Percentiles rank a stretch among this genome's conserved stretches.
These are phyloP conservation scores for Threskiornis aethiopicus DNA, from an alignment of 2,797 vertebrate genomes.

Conservation along the genomic window DNA sequence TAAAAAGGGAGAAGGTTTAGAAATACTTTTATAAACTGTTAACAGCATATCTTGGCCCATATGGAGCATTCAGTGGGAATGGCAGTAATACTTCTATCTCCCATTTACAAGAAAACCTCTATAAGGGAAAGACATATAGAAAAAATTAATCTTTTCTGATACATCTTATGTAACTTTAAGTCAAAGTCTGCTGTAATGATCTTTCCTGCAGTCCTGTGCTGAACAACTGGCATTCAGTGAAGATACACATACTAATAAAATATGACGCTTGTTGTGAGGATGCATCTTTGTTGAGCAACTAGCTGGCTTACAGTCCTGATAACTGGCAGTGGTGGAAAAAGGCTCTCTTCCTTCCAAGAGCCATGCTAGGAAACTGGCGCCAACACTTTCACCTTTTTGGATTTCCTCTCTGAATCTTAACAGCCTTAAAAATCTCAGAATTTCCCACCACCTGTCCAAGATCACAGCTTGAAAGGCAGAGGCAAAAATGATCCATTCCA, in stretches of 20 bases:
- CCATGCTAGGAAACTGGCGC: background rate
- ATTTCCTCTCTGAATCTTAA: background rate
- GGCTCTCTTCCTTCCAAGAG: background rate
- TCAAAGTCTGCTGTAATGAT: background rate
- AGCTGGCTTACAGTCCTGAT: background rate
- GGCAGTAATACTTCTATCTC: background rate
- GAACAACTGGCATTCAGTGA: background rate
- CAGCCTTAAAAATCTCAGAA: background rate
- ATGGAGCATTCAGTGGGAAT: background rate
- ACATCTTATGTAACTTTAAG: background rate
- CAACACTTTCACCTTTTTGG: background rate
- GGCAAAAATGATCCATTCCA: background rate
- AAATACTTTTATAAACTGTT: background rate
- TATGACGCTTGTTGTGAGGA: fast-evolving
- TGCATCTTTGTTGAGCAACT: background rate
- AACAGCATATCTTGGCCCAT: background rate
- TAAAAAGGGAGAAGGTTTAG: background rate
- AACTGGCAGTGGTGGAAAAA: background rate
- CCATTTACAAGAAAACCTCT: background rate
- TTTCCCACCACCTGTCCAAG: conserved; percentile 37
- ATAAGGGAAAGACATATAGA: background rate
- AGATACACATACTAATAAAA: background rate
- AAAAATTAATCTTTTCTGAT: background rate
- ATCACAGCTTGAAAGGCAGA: conserved; percentile 30
- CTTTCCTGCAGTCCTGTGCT: background rate